Conservation (phyloP, 2,888 invertebrate genomes). For the Petrolisthes manimaculis region DNA sequence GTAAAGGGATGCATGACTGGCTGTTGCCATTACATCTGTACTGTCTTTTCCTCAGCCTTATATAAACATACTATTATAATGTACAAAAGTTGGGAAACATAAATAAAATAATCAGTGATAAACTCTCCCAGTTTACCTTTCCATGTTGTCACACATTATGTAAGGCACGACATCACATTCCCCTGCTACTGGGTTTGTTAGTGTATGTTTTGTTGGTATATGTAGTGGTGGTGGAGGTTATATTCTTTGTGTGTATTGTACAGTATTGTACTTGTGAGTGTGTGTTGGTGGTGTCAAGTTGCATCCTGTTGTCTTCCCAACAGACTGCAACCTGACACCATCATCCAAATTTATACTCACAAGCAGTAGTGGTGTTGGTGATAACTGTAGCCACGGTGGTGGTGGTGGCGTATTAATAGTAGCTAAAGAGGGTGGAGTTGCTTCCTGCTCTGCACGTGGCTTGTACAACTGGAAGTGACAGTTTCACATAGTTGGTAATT, state of each 20-base stretch:
- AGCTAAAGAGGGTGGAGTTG: neutral
- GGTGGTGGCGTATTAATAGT: neutral
- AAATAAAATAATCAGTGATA: conserved; percentile 61
- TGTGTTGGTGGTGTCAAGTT: neutral
- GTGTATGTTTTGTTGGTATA: neutral
- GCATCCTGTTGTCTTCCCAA: neutral
- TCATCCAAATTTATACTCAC: neutral
- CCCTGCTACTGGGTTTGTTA: neutral
- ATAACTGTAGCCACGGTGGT: neutral
- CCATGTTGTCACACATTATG: conserved; percentile 35
- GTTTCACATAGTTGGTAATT: neutral
- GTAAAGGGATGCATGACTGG: conserved; percentile 61
- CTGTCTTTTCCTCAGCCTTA: conserved; percentile 50
- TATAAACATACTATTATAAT: conserved; percentile 52
- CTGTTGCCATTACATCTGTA: conserved; percentile 51
- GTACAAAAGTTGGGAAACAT: conserved; percentile 60
- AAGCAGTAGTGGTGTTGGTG: too few relatives aligned
- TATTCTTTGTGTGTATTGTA: neutral
- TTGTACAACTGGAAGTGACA: neutral
- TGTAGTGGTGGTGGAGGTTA: neutral
- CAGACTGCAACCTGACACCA: neutral
- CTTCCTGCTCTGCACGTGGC: conserved; percentile 1
- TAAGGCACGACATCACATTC: conserved; percentile 13
- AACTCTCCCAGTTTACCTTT: conserved; percentile 55
- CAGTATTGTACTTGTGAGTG: conserved; percentile 6